These are phyloP conservation scores for Cyprinella venusta DNA, from an alignment of 2,797 vertebrate genomes.

Conservation along the genomic window DNA sequence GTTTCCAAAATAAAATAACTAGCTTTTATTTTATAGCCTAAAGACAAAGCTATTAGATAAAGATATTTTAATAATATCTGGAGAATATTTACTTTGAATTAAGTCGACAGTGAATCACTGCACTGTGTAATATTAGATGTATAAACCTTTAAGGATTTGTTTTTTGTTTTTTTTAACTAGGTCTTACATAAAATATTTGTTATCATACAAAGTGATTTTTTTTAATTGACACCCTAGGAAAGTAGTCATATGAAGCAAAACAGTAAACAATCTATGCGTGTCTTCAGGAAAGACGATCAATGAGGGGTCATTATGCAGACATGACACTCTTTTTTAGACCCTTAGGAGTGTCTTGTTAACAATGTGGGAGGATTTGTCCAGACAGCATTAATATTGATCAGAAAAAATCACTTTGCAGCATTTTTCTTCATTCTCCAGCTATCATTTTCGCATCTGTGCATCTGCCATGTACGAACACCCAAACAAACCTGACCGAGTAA, in stretches of 20 bases:
- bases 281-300: constrained; percentile 36
- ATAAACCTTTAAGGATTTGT: background rate
- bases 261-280: background rate
- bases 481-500: constrained; percentile 66
- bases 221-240: background rate
- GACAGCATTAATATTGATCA: constrained; percentile 66
- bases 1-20: background rate
- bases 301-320: constrained; percentile 34
- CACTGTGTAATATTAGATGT: background rate
- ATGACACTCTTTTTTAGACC: constrained; percentile 19
- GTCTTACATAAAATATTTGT: background rate
- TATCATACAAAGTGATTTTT: background rate
- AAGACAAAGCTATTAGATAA: background rate
- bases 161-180: background rate
- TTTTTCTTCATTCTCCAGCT: constrained; percentile 70
- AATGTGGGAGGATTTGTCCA: constrained; percentile 44
- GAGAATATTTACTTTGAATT: background rate
- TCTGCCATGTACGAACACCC: constrained; percentile 61
- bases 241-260: constrained; percentile 1
- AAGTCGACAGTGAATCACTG: background rate
- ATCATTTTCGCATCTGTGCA: constrained; percentile 64
- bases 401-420: constrained; percentile 55
- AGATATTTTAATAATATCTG: background rate
- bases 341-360: constrained; percentile 51
- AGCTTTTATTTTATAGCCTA: background rate